phyloP scores from a whole-genome alignment of 2,797 vertebrate species.

The Myoxocephalus aenaeus region DNA sequence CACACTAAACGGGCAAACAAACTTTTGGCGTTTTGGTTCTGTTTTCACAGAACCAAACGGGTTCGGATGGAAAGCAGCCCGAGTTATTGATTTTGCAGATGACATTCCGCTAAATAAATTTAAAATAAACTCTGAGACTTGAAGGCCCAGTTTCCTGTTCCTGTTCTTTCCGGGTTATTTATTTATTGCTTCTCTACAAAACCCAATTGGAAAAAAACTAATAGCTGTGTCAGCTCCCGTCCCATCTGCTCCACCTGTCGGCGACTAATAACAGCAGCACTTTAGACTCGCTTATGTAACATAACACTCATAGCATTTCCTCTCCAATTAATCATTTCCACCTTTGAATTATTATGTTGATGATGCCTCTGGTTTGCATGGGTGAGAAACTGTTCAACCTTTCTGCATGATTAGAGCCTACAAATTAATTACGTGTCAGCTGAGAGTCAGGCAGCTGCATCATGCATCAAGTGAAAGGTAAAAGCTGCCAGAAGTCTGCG shows the following conservation, averaged over 20 bases:
- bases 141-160: too few species aligned
- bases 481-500: slow-evolving; percentile 37
- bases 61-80: not conserved
- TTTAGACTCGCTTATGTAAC: not conserved
- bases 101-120: not conserved
- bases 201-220: not conserved
- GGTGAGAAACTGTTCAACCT: slow-evolving; percentile 1
- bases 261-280: not conserved
- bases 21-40: too few species aligned
- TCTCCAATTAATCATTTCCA: slow-evolving; percentile 7
- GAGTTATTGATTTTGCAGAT: not conserved
- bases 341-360: slow-evolving; percentile 27
- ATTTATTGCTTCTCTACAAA: not conserved
- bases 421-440: slow-evolving; percentile 39
- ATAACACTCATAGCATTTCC: not conserved
- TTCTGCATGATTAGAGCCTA: slow-evolving; percentile 22
- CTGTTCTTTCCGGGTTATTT: not conserved
- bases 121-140: too few species aligned
- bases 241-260: not conserved
- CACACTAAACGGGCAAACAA: not conserved
- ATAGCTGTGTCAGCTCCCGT: not conserved
- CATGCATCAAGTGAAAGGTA: slow-evolving; percentile 47
- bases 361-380: slow-evolving; percentile 12
- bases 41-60: not conserved
- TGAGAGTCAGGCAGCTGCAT: slow-evolving; percentile 13